Evolutionary conservation across 1,140 invertebrate species (phyloP), one percentile per base, ranked within the genome.

Genomic region (Paraescarpia echinospica): DNA sequence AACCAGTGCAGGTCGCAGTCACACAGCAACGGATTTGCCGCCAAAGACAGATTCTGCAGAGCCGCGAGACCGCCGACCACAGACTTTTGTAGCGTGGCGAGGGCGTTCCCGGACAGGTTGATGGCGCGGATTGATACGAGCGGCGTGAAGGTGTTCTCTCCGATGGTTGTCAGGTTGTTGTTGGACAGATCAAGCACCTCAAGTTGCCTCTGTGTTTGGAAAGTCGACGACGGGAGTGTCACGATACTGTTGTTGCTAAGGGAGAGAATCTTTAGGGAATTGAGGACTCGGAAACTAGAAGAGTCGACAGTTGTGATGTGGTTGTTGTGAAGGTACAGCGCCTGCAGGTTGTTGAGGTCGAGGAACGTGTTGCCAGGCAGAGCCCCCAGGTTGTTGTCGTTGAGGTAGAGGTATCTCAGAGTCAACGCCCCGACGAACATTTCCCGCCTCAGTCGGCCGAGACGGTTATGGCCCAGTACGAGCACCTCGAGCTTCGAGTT

Each of bases 241-340:
- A 12, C 5, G 34, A 91, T 34, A 31, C 35, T 48, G 48, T 91
- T 91, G 91, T 91, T 91, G 41, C 34, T 91, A 2, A 91, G 33
- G 31, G 2, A 14, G 34, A 91, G 48, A 1, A 41, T 33, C 34
- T 18, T 33, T 1, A 91, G 34, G 27, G 33, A 27, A 31, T 33
- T 33, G 34, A 91, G 48, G 9, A 51, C 90, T 1, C 34, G 22
- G 90, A 92, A 92, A 27, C 89, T 92, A 5, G 88, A 9, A 22
- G n/a, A 12, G 92, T 8, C 90, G 41, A 92, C 33, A 6, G 27
- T 33, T 1, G n/a, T 31, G 89, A 92, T 92, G 35, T 33, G 89
- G 88, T 92, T 92, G 35, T 92, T 90, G 0, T 89, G 35, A 31
- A 92, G 35, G 92, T 92, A 91, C 89, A 92, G 77, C 31, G 12